Conservation (phyloP, 2,888 invertebrate genomes). For the Calameuta filiformis region DNA sequence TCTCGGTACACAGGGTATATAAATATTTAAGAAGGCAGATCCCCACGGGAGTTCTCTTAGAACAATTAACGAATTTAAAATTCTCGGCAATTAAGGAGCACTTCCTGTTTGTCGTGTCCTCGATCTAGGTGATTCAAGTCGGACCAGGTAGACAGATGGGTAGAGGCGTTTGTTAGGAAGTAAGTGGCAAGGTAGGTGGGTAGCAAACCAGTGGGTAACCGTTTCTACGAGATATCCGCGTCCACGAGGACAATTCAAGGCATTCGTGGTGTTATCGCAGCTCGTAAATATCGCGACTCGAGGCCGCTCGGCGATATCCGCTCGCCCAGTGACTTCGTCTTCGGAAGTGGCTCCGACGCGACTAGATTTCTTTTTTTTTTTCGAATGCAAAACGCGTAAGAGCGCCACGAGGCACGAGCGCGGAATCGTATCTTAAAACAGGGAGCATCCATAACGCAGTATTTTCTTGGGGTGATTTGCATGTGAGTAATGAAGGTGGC, state of each 20-base stretch:
- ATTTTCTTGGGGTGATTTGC: constrained; percentile 33
- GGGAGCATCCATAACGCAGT: constrained; percentile 11
- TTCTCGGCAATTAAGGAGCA: neutral
- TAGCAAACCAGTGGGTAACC: neutral
- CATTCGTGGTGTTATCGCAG: neutral
- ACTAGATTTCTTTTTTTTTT: neutral
- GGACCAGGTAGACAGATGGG: neutral
- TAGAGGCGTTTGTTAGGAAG: neutral
- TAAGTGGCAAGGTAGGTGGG: neutral
- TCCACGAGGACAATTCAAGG: neutral
- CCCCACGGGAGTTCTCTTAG: neutral
- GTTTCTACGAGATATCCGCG: neutral
- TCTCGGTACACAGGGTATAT: neutral
- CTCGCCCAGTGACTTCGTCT: neutral
- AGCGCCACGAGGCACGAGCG: neutral
- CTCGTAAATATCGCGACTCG: constrained; percentile 1
- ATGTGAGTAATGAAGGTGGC: constrained; percentile 44
- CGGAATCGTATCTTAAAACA: constrained; percentile 20
- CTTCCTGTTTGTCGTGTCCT: neutral
- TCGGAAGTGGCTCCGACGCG: neutral
- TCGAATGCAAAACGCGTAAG: neutral
- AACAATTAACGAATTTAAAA: neutral
- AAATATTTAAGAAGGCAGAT: neutral
- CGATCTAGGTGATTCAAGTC: neutral
- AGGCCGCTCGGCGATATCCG: neutral